phyloP scores from a whole-genome alignment of 1,140 invertebrate species.

The Paracyclopina nana region DNA sequence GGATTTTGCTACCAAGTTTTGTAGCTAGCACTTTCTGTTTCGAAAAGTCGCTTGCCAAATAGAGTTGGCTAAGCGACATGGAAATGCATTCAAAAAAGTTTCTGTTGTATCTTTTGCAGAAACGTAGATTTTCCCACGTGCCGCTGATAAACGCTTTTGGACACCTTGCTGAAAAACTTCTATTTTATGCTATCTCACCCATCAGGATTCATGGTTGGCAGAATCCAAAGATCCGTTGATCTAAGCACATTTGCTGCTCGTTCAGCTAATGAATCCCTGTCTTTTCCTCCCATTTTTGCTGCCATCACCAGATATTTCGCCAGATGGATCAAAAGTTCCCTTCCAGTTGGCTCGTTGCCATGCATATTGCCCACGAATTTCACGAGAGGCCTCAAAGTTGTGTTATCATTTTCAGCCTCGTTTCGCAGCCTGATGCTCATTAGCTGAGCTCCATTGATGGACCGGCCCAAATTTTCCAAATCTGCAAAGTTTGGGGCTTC shows the following conservation, averaged over 20 bases:
- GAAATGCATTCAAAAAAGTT: too few species aligned
- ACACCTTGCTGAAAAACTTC: too few species aligned
- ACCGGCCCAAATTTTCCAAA: background rate
- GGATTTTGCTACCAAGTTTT: too few species aligned
- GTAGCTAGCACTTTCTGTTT: too few species aligned
- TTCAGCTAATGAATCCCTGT: background rate
- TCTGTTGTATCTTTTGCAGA: too few species aligned
- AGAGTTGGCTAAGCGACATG: too few species aligned
- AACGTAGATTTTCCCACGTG: too few species aligned
- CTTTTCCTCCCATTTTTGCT: too few species aligned
- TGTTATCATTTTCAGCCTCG: background rate
- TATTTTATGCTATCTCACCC: too few species aligned
- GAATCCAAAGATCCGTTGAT: conserved; percentile 21
- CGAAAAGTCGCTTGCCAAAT: too few species aligned
- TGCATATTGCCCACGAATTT: conserved; percentile 37
- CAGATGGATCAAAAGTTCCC: conserved; percentile 30
- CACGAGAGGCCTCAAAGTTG: conserved; percentile 19
- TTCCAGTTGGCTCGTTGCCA: conserved; percentile 33
- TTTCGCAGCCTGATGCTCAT: background rate
- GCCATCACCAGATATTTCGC: conserved; percentile 28
- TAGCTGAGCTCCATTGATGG: background rate
- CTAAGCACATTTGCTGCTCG: background rate
- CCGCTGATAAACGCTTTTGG: too few species aligned
- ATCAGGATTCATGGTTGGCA: conserved; percentile 38
- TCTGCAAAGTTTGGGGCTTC: background rate